Evolutionary conservation across 2,113 vertebrate genomes (phyloP).

Genomic region (Tetrax tetrax): DNA sequence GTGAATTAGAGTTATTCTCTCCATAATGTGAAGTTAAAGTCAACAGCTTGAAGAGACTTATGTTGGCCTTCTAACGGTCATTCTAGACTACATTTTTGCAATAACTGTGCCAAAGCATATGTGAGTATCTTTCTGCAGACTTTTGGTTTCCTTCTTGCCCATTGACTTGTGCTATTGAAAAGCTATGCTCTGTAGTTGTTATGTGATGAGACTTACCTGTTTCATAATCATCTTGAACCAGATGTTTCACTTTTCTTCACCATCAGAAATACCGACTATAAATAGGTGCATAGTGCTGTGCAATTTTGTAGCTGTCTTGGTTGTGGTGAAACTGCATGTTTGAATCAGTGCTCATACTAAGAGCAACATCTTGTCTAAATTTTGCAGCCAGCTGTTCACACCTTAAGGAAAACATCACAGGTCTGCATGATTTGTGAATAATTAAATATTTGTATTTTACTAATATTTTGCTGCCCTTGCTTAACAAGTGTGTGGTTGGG

Average conservation of each 20-base stretch:
- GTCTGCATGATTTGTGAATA: slow-evolving; percentile 48
- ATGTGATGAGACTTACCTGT: slow-evolving; percentile 16
- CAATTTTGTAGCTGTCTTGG: slow-evolving; percentile 8
- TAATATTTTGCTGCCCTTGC: neutral
- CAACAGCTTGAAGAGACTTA: neutral
- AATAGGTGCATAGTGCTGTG: slow-evolving; percentile 18
- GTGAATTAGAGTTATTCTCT: neutral
- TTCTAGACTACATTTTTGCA: neutral
- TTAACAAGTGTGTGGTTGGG: neutral
- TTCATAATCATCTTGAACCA: slow-evolving; percentile 19
- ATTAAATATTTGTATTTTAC: slow-evolving; percentile 53
- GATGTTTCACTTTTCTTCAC: slow-evolving; percentile 53
- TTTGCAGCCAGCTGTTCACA: slow-evolving; percentile 63
- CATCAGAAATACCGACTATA: neutral
- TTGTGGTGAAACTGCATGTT: slow-evolving; percentile 11
- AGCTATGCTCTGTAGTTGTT: neutral
- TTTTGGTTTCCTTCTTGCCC: neutral
- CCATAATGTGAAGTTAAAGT: neutral
- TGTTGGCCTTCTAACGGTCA: neutral
- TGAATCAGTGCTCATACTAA: slow-evolving; percentile 42
- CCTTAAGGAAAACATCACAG: slow-evolving; percentile 40
- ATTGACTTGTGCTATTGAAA: neutral
- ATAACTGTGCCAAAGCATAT: neutral
- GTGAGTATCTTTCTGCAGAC: neutral
- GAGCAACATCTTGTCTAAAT: slow-evolving; percentile 58